Conservation (phyloP, 2,113 vertebrate species). For the Mesoclemmys tuberculata region DNA sequence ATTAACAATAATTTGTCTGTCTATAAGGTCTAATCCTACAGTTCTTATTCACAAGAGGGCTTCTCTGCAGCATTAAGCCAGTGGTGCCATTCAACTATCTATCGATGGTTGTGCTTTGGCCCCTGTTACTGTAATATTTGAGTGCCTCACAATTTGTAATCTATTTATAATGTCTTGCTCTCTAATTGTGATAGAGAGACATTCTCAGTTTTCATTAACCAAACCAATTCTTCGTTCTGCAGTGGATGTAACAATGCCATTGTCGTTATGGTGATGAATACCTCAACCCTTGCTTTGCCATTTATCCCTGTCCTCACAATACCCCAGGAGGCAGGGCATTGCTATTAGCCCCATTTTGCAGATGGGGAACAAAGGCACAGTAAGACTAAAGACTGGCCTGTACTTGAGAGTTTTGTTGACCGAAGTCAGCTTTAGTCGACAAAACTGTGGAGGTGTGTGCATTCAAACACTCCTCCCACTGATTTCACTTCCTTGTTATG, state of each 20-base stretch:
- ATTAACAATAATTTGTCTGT: not conserved
- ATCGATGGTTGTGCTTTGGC: not conserved
- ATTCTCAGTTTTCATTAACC: not conserved
- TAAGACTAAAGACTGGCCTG: not conserved
- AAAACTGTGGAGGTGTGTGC: too few relatives aligned
- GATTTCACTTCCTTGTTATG: too few relatives aligned
- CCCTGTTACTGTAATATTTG: not conserved
- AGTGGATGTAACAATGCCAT: too few relatives aligned
- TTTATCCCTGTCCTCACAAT: fast-evolving
- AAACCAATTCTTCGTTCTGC: too few relatives aligned
- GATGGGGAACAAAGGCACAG: not conserved
- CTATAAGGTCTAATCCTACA: not conserved
- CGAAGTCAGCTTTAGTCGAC: too few relatives aligned
- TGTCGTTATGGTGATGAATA: not conserved
- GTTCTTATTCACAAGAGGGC: not conserved
- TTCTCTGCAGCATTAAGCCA: not conserved
- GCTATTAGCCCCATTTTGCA: not conserved
- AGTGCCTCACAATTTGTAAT: not conserved
- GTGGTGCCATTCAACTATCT: not conserved
- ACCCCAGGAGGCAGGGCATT: not conserved
- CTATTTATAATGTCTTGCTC: not conserved
- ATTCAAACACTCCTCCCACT: too few relatives aligned
- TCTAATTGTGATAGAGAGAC: not conserved
- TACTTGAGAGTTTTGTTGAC: too few relatives aligned
- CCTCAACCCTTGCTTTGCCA: not conserved